Evolutionary conservation across 2,113 vertebrate genomes (phyloP), one percentile per base, ranked within the genome.

Genomic region (Xiphorhynchus elegans): DNA sequence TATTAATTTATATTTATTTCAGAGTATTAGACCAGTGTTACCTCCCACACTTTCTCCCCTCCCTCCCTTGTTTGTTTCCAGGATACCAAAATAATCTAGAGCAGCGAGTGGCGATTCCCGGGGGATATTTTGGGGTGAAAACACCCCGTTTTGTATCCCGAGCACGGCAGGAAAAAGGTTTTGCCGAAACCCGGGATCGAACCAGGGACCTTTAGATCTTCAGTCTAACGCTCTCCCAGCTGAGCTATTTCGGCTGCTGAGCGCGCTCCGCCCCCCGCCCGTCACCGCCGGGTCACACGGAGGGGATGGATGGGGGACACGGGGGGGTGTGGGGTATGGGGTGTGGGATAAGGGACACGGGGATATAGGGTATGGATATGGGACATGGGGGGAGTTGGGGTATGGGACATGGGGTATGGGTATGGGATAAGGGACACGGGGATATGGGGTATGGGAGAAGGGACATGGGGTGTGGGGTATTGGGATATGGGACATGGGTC

Each of bases 191-290:
- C 98, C 98, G 98, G 99, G 98, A 99, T 99, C 98, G 98, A 99
- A 99, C 98, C 98, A 99, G 98, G 98, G 98, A 99, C 99, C 98
- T 99, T 99, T 99, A 99, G 98, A 99, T 99, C 98, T 99, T 69
- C 66, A 69, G 66, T 69, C 66, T 50, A 69, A 69, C 46, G 46
- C 46, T 50, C 46, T 69, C 66, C 66, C 66, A 69, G n/a, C 66
- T 69, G 66, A 69, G 66, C 66, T 69, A 69, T 69, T 69, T 84
- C 84, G 62, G 74, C 84, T 44, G 59, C 21, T 7, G 55, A 2
- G 0, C 0, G 0, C 17, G 17, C 29, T 26, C 19, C 4, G 13
- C 78, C 78, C 88, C 64, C 56, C 13, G 1, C 35, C 33, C 28
- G 58, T 67, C 68, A 59, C 44, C 52, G 86, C 52, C 52, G 21